phyloP scores from a whole-genome alignment of 2,888 invertebrate genomes.

The Atrina japonica region DNA sequence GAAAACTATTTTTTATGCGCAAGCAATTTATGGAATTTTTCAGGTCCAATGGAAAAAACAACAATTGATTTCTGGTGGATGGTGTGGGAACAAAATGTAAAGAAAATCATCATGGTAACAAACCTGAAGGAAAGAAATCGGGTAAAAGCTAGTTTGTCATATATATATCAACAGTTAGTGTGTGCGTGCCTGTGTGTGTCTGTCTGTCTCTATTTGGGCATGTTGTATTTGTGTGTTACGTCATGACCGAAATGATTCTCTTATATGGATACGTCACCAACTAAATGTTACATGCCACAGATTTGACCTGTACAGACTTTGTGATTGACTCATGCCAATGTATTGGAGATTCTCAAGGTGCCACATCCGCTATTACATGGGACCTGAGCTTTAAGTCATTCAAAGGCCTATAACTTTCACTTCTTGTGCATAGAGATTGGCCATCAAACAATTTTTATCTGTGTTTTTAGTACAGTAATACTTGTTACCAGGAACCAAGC shows the following conservation, averaged over 20 bases:
- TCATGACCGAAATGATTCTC: neutral
- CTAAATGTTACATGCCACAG: no score
- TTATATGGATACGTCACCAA: no score
- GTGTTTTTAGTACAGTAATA: neutral
- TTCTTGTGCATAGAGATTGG: neutral
- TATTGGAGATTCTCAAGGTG: no score
- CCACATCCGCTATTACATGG: no score
- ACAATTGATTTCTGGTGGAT: slow-evolving; percentile 42
- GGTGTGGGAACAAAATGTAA: slow-evolving; percentile 38
- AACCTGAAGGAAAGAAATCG: slow-evolving; percentile 37
- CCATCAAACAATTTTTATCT: no score
- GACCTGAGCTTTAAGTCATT: no score
- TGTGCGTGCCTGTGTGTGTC: neutral
- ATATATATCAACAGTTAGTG: neutral
- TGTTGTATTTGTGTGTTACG: no score
- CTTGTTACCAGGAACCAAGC: neutral
- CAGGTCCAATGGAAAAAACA: slow-evolving; percentile 40
- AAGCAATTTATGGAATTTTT: no score
- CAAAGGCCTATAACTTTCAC: no score
- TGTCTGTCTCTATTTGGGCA: neutral
- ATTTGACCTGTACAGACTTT: no score
- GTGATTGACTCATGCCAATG: no score
- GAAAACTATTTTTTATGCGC: no score
- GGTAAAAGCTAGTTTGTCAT: slow-evolving; percentile 19
- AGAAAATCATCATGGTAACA: slow-evolving; percentile 42